These are phyloP conservation scores for Steinernema feltiae DNA, from an alignment of 1,140 invertebrate genomes.

Conservation along the genomic window DNA sequence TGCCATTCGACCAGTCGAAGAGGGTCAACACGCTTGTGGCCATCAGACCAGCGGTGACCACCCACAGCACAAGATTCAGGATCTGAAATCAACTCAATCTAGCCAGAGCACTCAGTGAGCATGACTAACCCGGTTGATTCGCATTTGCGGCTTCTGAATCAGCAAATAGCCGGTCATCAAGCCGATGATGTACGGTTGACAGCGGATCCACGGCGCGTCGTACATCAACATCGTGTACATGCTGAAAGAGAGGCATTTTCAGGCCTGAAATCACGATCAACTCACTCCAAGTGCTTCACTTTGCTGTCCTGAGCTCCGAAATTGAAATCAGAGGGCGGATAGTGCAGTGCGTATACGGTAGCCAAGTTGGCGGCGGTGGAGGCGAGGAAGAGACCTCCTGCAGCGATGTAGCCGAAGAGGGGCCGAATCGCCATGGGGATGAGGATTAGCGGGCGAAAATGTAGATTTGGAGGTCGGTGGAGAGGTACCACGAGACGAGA, in stretches of 20 bases:
- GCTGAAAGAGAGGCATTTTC: neutral
- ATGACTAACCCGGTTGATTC: conserved; percentile 1
- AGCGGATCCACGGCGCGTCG: conserved; percentile 20
- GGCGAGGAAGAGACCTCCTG: neutral
- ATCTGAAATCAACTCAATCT: conserved; percentile 18
- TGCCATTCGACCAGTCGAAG: conserved; percentile 14
- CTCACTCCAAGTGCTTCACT: conserved; percentile 7
- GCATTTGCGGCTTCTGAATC: conserved; percentile 12
- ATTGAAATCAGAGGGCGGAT: neutral
- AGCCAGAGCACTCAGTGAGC: neutral
- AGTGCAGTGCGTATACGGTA: conserved; percentile 15
- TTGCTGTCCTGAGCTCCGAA: neutral
- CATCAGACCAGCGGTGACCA: conserved; percentile 18
- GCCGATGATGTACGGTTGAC: conserved; percentile 19
- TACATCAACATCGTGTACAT: conserved; percentile 17
- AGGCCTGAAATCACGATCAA: neutral
- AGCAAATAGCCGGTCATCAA: conserved; percentile 20
- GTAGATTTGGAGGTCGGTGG: conserved; percentile 30
- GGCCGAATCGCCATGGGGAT: conserved; percentile 19
- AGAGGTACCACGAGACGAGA: conserved; percentile 24
- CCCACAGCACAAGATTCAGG: conserved; percentile 3
- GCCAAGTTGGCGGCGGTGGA: conserved; percentile 12
- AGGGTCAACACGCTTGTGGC: neutral
- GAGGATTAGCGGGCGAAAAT: conserved; percentile 24
- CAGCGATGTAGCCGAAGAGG: conserved; percentile 14